Conservation (phyloP, 2,888 invertebrate species). For the Polymixis lichenea region DNA sequence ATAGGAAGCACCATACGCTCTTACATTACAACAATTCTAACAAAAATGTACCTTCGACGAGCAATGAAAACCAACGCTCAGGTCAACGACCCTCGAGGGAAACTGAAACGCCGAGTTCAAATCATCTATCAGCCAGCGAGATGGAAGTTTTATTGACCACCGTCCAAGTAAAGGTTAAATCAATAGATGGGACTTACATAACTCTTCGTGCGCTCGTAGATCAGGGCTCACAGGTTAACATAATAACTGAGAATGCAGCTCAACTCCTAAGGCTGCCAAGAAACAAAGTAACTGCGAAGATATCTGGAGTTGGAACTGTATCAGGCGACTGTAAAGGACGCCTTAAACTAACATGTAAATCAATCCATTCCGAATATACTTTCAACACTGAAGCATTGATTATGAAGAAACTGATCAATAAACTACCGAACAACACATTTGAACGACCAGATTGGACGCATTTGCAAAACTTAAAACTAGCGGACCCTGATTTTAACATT, state of each 20-base stretch:
- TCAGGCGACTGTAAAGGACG: background rate
- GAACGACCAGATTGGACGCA: background rate
- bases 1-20: background rate
- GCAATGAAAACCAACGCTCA: background rate
- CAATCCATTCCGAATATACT: conserved; percentile 21
- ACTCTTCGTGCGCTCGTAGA: background rate
- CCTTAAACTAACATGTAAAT: background rate
- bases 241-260: background rate
- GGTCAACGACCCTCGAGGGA: conserved; percentile 1
- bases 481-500: no score
- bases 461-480: conserved; percentile 14
- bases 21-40: background rate
- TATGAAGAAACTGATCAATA: conserved; percentile 18
- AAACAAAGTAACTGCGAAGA: no score
- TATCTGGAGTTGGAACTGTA: no score
- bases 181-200: background rate
- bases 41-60: background rate
- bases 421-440: conserved; percentile 13
- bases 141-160: background rate
- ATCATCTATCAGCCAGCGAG: conserved; percentile 8
- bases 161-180: background rate
- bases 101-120: background rate
- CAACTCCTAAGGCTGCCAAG: no score
- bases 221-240: background rate
- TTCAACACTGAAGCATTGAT: conserved; percentile 25